Base-by-base conservation (phyloP, 2,888 invertebrate genomes). In the Ennomos quercinarius region DNA sequence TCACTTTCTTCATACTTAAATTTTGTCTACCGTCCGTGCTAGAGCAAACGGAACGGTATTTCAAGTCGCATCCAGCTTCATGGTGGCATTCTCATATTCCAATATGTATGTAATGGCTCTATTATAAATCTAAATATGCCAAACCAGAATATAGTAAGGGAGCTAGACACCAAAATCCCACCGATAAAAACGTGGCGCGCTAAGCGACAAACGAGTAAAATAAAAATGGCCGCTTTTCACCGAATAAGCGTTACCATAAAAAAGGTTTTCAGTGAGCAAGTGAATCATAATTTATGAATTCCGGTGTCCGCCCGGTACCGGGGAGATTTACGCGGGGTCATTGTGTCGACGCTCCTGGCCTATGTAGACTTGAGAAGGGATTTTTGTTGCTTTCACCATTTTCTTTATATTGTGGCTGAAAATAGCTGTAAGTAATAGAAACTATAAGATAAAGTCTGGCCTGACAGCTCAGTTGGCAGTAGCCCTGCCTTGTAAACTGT, bases 211-310 rank as follows among this genome's bases (percentile, higher is more conserved):
- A 86, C 85, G 87, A 80, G 80, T 80, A 78, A 86, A 89, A 89
- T 87, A 89, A 90, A 89, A 90, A 84, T 82, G 84, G 80, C 76
- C 76, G 85, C 83, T 83, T 88, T 86, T 84, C 86, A 87, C 85
- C 84, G 84, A 87, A 89, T 90, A 91, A 90, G 84, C 87, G 88
- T 87, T 84, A 86, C 89, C 87, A 89, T 90, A 91, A 91, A 91
- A 91, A 91, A 91, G 91, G 88, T 91, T 91, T 91, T 89, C 91
- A 89, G 89, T 87, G 89, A 89, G 89, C 91, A 89, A 91, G 91
- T 91, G 91, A 91, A 91, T 91, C 91, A 91, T 91, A 91, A 91
- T 91, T 91, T 91, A 91, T 91, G 91, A 91, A 91, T 91, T 89
- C 89, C 91, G 90, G 86, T 86, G 90, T 89, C 87, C 84, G 86